Base-by-base conservation (phyloP, 2,888 invertebrate species). In the Invenusta paracnida region DNA sequence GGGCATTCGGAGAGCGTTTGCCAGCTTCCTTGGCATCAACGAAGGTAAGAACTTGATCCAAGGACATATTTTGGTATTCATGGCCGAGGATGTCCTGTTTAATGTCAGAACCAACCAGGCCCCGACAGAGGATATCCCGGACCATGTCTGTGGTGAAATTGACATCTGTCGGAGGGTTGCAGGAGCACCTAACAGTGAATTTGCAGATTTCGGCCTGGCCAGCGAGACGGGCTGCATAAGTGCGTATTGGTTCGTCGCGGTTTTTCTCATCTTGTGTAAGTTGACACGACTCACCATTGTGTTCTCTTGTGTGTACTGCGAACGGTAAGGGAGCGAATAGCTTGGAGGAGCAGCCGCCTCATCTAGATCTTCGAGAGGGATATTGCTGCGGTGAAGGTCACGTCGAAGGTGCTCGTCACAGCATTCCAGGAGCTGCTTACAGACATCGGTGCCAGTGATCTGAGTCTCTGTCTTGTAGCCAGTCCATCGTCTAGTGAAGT, bases 151-250 rank as follows among this genome's bases (percentile, higher is more conserved):
- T 48, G 1, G 66, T 48, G 73, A 87, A 88, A 83, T 87, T 87
- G 30, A 87, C 88, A 48, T 48, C 48, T 11, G 48, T 11, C 17
- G 48, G 5, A 48, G 48, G 48, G 17, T 5, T 79, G 79, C 79
- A 79, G 79, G 79, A 79, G 23, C 79, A 79, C 11, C 23, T 79
- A 25, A 79, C 25, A 5, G 79, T 27, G 23, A 79, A 1, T 30
- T 87, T 88, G 83, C 88, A 88, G 0, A 88, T 83, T 17, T 83
- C 29, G 1, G 89, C 88, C 79, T 88, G 88, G 17, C 88, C 88
- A 0, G 85, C 67, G 0, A 89, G 79, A 2, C 88, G 30, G 25
- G 88, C 88, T 28, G 87, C 84, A 79, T 87, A 88, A 0, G 79
- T 81, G 0, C 88, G 83, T 0, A 88, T 82, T n/a, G 89, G 82